phyloP scores from a whole-genome alignment of 2,888 invertebrate genomes.

The Ophonus ardosiacus region DNA sequence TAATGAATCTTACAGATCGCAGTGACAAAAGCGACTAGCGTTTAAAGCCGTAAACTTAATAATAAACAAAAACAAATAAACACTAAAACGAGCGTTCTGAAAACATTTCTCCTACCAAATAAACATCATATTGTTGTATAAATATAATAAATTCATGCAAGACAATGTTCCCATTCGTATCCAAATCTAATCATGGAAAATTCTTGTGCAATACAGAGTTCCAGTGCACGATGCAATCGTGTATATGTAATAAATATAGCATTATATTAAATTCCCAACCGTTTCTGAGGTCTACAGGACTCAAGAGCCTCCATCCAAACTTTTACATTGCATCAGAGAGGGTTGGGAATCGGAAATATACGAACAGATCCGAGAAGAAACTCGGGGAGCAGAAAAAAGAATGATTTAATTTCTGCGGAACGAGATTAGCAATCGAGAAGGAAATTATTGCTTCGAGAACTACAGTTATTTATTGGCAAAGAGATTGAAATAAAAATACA shows the following conservation, averaged over 20 bases:
- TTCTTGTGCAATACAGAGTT: neutral
- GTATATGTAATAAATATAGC: conserved; percentile 75
- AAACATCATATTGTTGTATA: too few species aligned
- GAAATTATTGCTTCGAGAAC: neutral
- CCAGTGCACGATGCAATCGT: conserved; percentile 29
- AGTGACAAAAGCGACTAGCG: too few species aligned
- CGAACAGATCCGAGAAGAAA: neutral
- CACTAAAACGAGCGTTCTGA: too few species aligned
- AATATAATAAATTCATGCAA: too few species aligned
- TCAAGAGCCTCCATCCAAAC: conserved; percentile 14
- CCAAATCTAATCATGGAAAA: neutral
- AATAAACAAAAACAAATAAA: too few species aligned
- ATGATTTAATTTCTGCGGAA: neutral
- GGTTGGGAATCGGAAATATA: neutral
- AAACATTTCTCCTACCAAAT: too few species aligned
- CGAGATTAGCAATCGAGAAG: neutral
- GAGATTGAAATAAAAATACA: too few species aligned
- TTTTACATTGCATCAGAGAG: neutral
- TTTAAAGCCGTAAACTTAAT: too few species aligned
- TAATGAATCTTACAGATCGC: too few species aligned
- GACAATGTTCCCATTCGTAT: too few species aligned
- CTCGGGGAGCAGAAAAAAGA: neutral
- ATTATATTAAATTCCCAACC: conserved; percentile 74
- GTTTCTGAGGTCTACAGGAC: conserved; percentile 55
- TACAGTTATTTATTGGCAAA: neutral